Evolutionary conservation across 2,888 invertebrate genomes (phyloP), one percentile per base, ranked within the genome.

Genomic region (Tachina fera): DNA sequence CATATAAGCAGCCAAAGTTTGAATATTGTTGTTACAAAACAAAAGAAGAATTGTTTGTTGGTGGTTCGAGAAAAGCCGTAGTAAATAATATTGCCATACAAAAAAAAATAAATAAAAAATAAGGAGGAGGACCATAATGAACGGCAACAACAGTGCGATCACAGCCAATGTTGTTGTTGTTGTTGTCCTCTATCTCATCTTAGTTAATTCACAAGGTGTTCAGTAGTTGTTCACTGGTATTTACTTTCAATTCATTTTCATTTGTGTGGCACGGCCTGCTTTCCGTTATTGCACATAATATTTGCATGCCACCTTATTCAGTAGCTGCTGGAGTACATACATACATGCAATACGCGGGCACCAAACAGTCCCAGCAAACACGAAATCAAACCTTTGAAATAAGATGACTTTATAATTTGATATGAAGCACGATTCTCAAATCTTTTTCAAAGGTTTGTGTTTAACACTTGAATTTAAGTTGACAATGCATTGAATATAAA

Each of bases 281-380:
- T 84, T 60, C 47, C 72, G 68, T 51, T 74, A 68, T 63, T 49
- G 61, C 47, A 61, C 76, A 61, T 83, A 86, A 80, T 56, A 86
- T 83, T 86, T 86, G 83, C 83, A 86, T 83, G 83, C 72, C 56
- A 83, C 75, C 77, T 71, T 58, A 76, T 75, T 76, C 41, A 63
- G 41, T 70, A 47, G 39, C 53, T 39, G 11, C 53, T 39, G 11
- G 16, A 22, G 31, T 39, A 31, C 31, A 31, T 31, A 4, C 31
- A 19, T 39, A 31, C 31, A 31, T 31, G 31, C 31, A 19, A 41
- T 47, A 63, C 51, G 51, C 53, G 61, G 39, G 49, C 60, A 78
- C 53, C 74, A 56, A 22, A n/a, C n/a, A n/a, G n/a, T n/a, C n/a
- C n/a, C n/a, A n/a, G n/a, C n/a, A n/a, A n/a, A n/a, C n/a, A n/a